Evolutionary conservation across 2,797 vertebrate species (phyloP).

Genomic region (Siniperca scherzeri): DNA sequence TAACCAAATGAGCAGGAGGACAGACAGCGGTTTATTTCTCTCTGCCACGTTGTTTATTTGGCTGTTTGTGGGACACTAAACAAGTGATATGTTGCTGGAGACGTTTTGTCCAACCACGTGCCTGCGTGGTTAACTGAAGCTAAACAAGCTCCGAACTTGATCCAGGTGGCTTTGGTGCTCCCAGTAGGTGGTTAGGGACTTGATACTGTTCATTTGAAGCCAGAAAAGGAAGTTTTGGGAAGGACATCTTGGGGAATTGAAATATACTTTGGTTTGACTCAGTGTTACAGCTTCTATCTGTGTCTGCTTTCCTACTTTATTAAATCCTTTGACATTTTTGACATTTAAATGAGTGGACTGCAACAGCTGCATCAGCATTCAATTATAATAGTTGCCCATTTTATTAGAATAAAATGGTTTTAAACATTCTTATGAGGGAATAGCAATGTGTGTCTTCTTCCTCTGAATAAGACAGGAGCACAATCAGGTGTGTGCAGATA

Average conservation of each 20-base stretch:
- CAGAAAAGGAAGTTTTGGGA: constrained; percentile 51
- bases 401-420: background rate
- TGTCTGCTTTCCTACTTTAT: constrained; percentile 24
- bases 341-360: background rate
- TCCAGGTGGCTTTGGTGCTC: constrained; percentile 27
- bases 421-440: background rate
- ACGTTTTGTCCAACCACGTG: constrained; percentile 61
- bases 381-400: background rate
- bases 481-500: too few species aligned
- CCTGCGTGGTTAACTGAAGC: constrained; percentile 50
- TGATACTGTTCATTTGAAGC: constrained; percentile 56
- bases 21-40: constrained; percentile 61
- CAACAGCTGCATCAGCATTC: background rate
- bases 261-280: constrained; percentile 22
- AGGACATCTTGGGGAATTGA: constrained; percentile 34
- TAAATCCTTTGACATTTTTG: background rate
- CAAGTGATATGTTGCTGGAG: constrained; percentile 67
- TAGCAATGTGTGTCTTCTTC: too few species aligned
- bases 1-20: constrained; percentile 4
- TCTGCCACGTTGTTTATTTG: constrained; percentile 73
- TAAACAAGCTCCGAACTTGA: constrained; percentile 74
- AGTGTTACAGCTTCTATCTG: constrained; percentile 34
- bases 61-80: constrained; percentile 66
- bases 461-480: too few species aligned
- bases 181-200: constrained; percentile 57